Base-by-base conservation (phyloP, 92 coral and sea anemone species). In the Nematostella vectensis region DNA sequence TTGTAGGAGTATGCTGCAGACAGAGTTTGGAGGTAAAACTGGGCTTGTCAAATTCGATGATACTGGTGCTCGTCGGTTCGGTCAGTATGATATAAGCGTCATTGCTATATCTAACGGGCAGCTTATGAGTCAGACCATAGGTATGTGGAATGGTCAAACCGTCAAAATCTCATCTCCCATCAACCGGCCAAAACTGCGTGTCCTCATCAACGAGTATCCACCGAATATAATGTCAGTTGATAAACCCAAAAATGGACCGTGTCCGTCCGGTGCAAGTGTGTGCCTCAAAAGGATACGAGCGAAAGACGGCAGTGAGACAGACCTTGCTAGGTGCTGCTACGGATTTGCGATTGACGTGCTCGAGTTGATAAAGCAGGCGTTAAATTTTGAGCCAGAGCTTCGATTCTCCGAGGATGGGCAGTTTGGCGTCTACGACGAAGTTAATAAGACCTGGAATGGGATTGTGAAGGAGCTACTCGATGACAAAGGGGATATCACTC, bases 261-360 rank as follows among this genome's bases (percentile, higher is more conserved):
- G 95, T 27, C 81, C 79, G 45, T 59, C 76, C 0, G 44, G 68
- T 22, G 62, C 95, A 1, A 48, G 55, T 26, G 55, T 53, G 16
- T 85, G 95, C 50, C 29, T 23, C 10, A 85, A 63, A 30, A 69
- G 36, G 19, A 53, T 80, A 16, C 33, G 51, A 12, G 28, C 61
- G 12, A 57, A 76, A 1, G 54, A 71, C 50, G 83, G 87, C 19
- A 11, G 13, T 15, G 31, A 0, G 23, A 30, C 53, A 27, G 17
- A 4, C 19, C 54, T 54, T 28, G 69, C 51, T 12, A 61, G 43
- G 4, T 85, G 95, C 29, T 85, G 95, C 47, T 78, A 83, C 38
- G 95, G 95, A 2, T 83, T 79, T 58, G 95, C 82, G 0, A 76
- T 85, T 50, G 95, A 85, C 37, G 95, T 85, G 10, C 11, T 85